Evolutionary conservation across 1,140 invertebrate species (phyloP), one percentile per base, ranked within the genome.

Genomic region (Cataglyphis hispanica): DNA sequence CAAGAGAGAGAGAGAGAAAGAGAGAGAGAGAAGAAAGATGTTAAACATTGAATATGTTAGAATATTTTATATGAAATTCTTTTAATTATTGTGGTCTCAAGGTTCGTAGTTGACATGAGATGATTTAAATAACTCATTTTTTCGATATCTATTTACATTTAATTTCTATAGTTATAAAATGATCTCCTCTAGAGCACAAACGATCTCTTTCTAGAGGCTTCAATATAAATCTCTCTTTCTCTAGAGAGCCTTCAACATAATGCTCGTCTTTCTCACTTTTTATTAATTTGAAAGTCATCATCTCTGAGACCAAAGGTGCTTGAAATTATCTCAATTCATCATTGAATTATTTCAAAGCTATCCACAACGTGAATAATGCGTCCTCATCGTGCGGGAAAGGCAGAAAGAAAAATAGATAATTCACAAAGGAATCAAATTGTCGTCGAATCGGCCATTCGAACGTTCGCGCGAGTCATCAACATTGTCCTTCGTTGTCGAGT

Each of bases 401-500:
- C 0, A 46, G 67, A 72, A 22, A 60, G 56, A 70, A 64, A 66
- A 78, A 85, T 83, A 83, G 78, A 27, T 27, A 50, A 72, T 53
- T 60, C 13, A 81, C 31, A 74, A 83, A 83, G 53, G 37, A 60
- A 53, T 37, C n/a, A 74, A 74, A 53, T 83, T 83, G 53, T 81
- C 60, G 78, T 83, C 67, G 67, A 83, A 83, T 83, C 78, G 67
- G 37, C 37, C 78, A 31, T 31, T 31, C 0, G 78, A 56, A 72
- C 67, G 22, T 81, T 72, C 66, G 85, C 34, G 63, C 87, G 87
- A 84, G 67, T 90, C 88, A 89, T 84, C 85, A 80, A 60, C 63
- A 43, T 7, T 56, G 88, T 89, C 88, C 85, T 90, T 89, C 88
- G 40, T 27, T 67, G 84, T 50, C 86, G 87, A 83, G 83, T 50